Evolutionary conservation across 1,140 invertebrate species (phyloP).

Genomic region (Bradysia coprophila): DNA sequence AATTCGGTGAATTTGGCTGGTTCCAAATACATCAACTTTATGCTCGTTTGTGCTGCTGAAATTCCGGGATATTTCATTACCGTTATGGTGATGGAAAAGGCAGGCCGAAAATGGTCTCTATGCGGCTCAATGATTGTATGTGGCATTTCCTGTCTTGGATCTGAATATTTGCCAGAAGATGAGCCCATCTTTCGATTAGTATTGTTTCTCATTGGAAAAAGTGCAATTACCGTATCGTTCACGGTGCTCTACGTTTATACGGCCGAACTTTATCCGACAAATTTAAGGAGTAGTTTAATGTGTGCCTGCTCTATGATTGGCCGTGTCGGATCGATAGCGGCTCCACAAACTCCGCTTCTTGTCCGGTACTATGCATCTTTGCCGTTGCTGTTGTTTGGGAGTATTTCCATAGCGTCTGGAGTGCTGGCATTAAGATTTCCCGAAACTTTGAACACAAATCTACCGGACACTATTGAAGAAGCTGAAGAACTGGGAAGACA

Average conservation of each 20-base stretch:
- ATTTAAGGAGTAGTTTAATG: constrained; percentile 39
- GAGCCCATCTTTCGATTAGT: background rate
- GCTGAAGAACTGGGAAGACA: background rate
- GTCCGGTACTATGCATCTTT: constrained; percentile 23
- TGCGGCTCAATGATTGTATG: constrained; percentile 26
- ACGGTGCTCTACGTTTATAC: constrained; percentile 50
- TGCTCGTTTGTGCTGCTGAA: constrained; percentile 45
- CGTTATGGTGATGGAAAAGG: constrained; percentile 38
- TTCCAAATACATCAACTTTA: constrained; percentile 49
- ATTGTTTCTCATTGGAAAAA: constrained; percentile 52
- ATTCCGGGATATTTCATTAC: constrained; percentile 48
- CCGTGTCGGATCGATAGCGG: constrained; percentile 47
- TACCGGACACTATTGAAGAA: background rate
- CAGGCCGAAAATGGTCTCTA: constrained; percentile 40
- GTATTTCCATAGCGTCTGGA: background rate
- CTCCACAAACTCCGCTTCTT: constrained; percentile 34
- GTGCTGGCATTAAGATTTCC: background rate
- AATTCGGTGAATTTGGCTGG: constrained; percentile 60
- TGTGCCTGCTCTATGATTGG: constrained; percentile 52
- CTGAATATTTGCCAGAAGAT: background rate
- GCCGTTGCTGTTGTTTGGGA: background rate
- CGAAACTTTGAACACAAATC: background rate
- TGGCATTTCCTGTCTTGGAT: background rate
- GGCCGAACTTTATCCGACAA: constrained; percentile 54
- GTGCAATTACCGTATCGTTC: constrained; percentile 48